These are phyloP conservation scores for Unio delphinus DNA, from an alignment of 2,888 invertebrate genomes.

Conservation along the genomic window DNA sequence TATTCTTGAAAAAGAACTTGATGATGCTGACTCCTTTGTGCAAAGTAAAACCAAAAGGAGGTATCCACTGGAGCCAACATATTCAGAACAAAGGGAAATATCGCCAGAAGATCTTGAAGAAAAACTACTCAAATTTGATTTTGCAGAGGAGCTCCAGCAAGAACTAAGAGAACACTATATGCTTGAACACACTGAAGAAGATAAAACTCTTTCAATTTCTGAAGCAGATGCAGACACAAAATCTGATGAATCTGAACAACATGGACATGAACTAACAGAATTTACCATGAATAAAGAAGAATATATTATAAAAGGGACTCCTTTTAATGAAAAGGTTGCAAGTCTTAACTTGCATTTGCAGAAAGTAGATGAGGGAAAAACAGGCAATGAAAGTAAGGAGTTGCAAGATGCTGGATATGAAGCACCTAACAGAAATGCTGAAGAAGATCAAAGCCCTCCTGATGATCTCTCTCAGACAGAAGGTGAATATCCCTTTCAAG, in stretches of 20 bases:
- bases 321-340: not conserved
- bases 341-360: not conserved
- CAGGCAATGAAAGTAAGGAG: slow-evolving; percentile 68
- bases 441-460: not conserved
- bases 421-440: not conserved
- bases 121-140: slow-evolving; percentile 48
- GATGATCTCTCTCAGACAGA: slow-evolving; percentile 2
- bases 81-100: slow-evolving; percentile 37
- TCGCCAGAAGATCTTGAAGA: slow-evolving; percentile 63
- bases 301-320: not conserved
- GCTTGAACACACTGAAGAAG: slow-evolving; percentile 43
- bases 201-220: slow-evolving; percentile 48
- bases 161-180: slow-evolving; percentile 27
- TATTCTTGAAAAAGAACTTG: not conserved
- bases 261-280: not conserved
- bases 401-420: not conserved
- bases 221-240: slow-evolving; percentile 14
- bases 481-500: not conserved
- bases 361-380: slow-evolving; percentile 3
- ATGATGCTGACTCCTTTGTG: slow-evolving; percentile 2
- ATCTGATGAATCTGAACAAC: not conserved
- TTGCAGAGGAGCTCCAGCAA: slow-evolving; percentile 44
- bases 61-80: not conserved
- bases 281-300: not conserved
- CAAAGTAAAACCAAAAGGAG: slow-evolving; percentile 21